These are phyloP conservation scores for Ataeniobius toweri DNA, from an alignment of 2,797 vertebrate species.

Conservation along the genomic window DNA sequence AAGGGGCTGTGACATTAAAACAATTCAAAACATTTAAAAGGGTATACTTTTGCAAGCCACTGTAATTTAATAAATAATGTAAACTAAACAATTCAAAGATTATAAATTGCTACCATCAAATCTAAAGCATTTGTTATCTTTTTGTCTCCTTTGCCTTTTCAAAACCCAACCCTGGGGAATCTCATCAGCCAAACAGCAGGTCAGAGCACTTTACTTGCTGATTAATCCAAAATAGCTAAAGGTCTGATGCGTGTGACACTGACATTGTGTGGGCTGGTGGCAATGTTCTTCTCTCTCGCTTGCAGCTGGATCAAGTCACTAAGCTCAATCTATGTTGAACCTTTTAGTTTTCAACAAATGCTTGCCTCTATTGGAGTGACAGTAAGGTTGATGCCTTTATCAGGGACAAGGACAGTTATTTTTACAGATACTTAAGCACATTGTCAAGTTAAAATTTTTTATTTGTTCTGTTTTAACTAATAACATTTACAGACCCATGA, in stretches of 20 bases:
- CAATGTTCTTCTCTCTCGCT: slow-evolving; percentile 5
- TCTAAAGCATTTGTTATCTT: slow-evolving; percentile 18
- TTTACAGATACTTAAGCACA: not conserved
- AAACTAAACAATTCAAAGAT: not conserved
- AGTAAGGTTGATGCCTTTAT: slow-evolving; percentile 9
- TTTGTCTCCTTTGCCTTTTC: slow-evolving; percentile 3
- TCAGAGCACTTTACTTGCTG: slow-evolving; percentile 39
- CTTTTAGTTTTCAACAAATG: slow-evolving; percentile 51
- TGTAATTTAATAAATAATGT: not conserved
- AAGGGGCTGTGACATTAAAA: not conserved
- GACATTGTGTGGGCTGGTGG: slow-evolving; percentile 47
- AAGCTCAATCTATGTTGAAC: slow-evolving; percentile 45
- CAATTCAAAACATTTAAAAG: not conserved
- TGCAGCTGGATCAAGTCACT: slow-evolving; percentile 25
- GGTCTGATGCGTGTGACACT: slow-evolving; percentile 36
- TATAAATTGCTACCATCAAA: not conserved
- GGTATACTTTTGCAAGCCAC: not conserved
- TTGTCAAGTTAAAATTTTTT: no score
- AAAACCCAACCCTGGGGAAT: slow-evolving; percentile 7
- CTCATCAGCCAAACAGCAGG: slow-evolving; percentile 21
- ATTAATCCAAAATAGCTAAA: slow-evolving; percentile 49
- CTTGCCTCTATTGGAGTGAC: not conserved
- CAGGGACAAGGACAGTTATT: not conserved
- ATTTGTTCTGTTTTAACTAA: not conserved
- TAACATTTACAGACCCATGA: not conserved